A percentile compares a stretch with the other conserved stretches of the same genome.
phyloP scores from a whole-genome alignment of 2,888 invertebrate genomes.

The Homarus gammarus region DNA sequence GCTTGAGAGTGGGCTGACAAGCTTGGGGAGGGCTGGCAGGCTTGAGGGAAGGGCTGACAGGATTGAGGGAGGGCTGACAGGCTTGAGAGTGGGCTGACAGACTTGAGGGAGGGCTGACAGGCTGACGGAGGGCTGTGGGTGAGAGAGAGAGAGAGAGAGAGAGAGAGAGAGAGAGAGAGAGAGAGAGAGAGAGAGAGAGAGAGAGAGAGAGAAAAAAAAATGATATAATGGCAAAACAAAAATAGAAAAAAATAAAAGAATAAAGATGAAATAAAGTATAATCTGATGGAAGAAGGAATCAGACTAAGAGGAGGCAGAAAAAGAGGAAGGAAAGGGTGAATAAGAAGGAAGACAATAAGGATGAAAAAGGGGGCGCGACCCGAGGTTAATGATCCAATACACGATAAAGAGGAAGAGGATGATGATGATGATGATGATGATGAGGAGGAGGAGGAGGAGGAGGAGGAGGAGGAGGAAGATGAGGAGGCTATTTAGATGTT shows the following conservation, averaged over 20 bases:
- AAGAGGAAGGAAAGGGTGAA: neutral
- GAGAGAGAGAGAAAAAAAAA: conserved; percentile 29
- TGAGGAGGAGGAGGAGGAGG: neutral
- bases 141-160: neutral
- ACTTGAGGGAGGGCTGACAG: neutral
- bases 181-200: conserved; percentile 35
- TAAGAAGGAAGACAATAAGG: neutral
- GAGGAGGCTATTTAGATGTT: no score
- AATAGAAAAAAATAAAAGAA: neutral
- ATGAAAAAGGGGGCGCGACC: neutral
- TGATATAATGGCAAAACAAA: neutral
- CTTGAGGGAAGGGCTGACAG: no score
- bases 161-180: neutral
- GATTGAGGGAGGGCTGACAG: no score
- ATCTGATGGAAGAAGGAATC: neutral
- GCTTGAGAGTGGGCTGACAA: no score
- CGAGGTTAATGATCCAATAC: neutral
- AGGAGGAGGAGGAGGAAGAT: neutral
- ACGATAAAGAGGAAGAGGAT: neutral
- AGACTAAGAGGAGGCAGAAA: neutral
- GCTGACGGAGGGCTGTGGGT: neutral
- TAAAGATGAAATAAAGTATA: neutral
- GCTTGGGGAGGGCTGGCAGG: no score
- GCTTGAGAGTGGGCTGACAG: no score
- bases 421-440: no score